Conservation (phyloP, 2,797 vertebrate species). For the Galaxias olidus region DNA sequence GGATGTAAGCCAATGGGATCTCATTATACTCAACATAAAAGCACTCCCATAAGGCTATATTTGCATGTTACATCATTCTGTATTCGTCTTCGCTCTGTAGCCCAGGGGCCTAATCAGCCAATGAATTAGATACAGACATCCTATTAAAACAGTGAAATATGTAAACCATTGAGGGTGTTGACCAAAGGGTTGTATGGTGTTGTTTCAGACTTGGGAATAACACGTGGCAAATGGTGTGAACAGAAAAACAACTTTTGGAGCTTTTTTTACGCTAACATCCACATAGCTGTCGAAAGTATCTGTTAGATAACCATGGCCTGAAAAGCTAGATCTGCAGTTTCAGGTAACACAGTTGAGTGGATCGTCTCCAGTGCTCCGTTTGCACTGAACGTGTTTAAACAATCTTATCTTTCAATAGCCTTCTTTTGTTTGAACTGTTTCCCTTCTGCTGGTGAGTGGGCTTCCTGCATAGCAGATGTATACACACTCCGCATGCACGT, state of each 20-base stretch:
- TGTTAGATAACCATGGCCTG: neutral
- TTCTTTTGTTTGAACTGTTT: constrained; percentile 35
- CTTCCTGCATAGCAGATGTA: constrained; percentile 52
- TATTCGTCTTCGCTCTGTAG: constrained; percentile 32
- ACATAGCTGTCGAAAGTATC: too few relatives aligned
- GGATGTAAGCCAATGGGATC: constrained; percentile 64
- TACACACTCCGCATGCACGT: constrained; percentile 19
- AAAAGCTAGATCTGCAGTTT: too few relatives aligned
- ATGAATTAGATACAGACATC: constrained; percentile 22
- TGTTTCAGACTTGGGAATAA: neutral
- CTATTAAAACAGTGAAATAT: neutral
- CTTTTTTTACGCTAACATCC: too few relatives aligned
- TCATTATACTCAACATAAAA: constrained; percentile 63
- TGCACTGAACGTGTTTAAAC: constrained; percentile 54
- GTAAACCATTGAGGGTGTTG: neutral
- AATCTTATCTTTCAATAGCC: constrained; percentile 47
- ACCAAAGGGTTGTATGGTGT: neutral
- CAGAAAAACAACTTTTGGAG: too few relatives aligned
- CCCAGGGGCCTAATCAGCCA: constrained; percentile 60
- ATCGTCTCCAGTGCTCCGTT: constrained; percentile 45
- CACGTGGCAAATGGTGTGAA: too few relatives aligned
- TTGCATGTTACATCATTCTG: constrained; percentile 65
- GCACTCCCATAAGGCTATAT: constrained; percentile 59
- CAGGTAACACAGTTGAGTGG: constrained; percentile 39
- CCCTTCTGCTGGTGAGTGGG: constrained; percentile 59